phyloP scores from a whole-genome alignment of 2,113 vertebrate species.

The Pyrgilauda ruficollis region DNA sequence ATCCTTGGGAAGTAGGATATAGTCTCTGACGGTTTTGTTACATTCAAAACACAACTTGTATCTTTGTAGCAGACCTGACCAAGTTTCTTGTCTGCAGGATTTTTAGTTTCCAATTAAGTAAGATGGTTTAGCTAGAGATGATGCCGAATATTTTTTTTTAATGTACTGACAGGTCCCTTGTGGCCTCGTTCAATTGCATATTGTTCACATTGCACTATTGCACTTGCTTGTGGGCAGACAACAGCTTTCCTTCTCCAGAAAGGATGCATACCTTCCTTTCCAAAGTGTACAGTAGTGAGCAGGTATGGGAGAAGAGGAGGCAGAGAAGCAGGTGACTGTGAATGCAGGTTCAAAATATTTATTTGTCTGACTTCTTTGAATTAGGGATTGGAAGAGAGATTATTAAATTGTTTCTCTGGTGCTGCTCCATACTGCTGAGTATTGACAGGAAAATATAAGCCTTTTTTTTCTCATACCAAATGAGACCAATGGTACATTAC shows the following conservation, averaged over 20 bases:
- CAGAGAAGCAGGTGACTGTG: background rate
- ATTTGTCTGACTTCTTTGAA: background rate
- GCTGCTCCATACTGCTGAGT: background rate
- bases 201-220: background rate
- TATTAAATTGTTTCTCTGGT: background rate
- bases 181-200: background rate
- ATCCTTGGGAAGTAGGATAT: background rate
- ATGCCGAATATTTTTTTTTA: background rate
- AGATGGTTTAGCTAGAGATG: background rate
- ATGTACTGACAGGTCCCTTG: background rate
- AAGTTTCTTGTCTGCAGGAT: background rate
- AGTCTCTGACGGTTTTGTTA: background rate
- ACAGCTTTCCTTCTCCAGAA: background rate
- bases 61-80: background rate
- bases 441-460: background rate
- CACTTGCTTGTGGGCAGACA: background rate
- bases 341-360: background rate
- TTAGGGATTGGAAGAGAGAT: background rate
- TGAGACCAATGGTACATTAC: background rate
- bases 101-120: background rate
- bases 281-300: background rate
- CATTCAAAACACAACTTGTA: background rate
- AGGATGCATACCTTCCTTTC: background rate
- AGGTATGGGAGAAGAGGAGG: background rate
- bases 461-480: background rate